phyloP scores from a whole-genome alignment of 37 sponge, comb jelly and placozoan species.

The Aphrocallistes beatrix region DNA sequence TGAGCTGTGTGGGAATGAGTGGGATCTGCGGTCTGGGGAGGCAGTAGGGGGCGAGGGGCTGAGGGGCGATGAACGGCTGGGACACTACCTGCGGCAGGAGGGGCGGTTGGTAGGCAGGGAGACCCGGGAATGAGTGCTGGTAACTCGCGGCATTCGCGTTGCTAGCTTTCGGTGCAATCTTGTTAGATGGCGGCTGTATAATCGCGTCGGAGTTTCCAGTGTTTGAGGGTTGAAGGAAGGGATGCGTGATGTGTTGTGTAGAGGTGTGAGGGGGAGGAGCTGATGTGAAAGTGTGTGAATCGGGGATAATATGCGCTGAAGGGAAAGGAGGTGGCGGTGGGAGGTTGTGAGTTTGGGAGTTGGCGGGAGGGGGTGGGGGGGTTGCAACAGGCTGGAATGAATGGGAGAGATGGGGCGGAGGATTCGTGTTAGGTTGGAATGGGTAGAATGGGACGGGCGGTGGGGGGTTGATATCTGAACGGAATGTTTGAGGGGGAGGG shows the following conservation, averaged over 20 bases:
- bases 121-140: too few species aligned
- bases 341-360: too few species aligned
- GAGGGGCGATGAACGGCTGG: not conserved
- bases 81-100: too few species aligned
- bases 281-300: not conserved
- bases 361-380: slow-evolving; percentile 21
- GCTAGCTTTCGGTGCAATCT: too few species aligned
- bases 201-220: not conserved
- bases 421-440: not conserved
- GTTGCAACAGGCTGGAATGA: not conserved
- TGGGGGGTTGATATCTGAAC: not conserved
- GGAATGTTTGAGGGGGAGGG: not conserved
- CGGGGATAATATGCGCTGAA: not conserved
- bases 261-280: not conserved
- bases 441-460: not conserved
- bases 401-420: not conserved
- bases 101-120: too few species aligned
- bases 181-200: not conserved
- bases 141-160: too few species aligned
- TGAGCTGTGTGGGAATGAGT: not conserved
- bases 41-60: not conserved
- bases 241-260: not conserved
- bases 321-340: not conserved
- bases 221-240: not conserved
- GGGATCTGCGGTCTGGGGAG: not conserved